These are phyloP conservation scores for Meleagris gallopavo DNA, from an alignment of 2,113 vertebrate species.

Conservation along the genomic window DNA sequence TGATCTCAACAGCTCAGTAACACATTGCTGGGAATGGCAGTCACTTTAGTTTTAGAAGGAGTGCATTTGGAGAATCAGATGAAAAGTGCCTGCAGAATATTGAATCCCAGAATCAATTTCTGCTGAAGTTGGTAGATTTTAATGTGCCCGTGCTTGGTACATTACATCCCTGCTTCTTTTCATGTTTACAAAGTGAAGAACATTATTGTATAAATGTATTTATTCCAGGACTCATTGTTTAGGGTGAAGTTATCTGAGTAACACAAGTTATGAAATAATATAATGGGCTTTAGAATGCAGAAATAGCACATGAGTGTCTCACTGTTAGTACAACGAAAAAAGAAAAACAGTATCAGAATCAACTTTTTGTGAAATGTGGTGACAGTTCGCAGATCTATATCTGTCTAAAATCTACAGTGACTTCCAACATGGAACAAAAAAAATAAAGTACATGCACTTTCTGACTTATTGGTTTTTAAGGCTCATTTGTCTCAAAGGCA, in stretches of 20 bases:
- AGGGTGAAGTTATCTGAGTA: not conserved
- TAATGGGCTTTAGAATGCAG: not conserved
- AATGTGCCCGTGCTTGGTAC: not conserved
- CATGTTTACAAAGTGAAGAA: not conserved
- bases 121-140: not conserved
- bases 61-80: not conserved
- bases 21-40: not conserved
- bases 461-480: not conserved
- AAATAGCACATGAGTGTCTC: not conserved
- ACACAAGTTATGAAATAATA: not conserved
- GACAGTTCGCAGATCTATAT: not conserved
- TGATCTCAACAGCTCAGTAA: slow-evolving; percentile 28
- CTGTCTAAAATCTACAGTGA: not conserved
- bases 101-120: slow-evolving; percentile 20
- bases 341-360: not conserved
- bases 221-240: not conserved
- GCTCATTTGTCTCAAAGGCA: not conserved
- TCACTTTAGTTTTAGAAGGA: slow-evolving; percentile 19
- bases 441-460: not conserved
- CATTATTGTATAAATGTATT: not conserved
- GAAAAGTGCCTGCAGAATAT: slow-evolving; percentile 17
- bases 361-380: not conserved
- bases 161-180: not conserved
- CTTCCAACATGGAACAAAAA: not conserved
- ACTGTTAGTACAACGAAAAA: not conserved